Evolutionary conservation across 2,113 vertebrate species (phyloP), one percentile per base, ranked within the genome.

Genomic region (Amphilophus citrinellus): DNA sequence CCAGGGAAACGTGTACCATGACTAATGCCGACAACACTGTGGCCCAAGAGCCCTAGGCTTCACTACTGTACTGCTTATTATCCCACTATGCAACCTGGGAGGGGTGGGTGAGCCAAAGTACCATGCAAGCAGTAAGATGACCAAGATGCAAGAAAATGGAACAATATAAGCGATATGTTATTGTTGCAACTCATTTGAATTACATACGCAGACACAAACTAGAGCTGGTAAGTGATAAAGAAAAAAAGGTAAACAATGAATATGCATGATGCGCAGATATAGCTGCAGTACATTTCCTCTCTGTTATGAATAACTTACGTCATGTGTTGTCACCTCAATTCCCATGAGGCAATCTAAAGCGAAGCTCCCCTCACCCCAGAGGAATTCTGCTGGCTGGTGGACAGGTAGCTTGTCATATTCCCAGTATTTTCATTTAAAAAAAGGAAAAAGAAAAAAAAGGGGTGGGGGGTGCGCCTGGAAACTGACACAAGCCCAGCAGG

Each of bases 401-500:
- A 94, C 93, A 95, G 94, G 94, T 95, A 93, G 94, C 93, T 91
- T 95, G 94, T 95, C 95, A 94, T 93, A 94, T 93, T 92, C 82
- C 84, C 86, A 89, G 89, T 87, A 92, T 92, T 85, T 83, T 88
- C 66, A 60, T 85, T 76, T 85, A 93, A 89, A 87, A 89, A 93
- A 90, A 87, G 83, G 53, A 73, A 47, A 84, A 84, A 79, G 85
- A 79, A 79, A 86, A 88, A 79, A 32, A 35, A 20, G 17, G 17
- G 24, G 15, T 61, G 59, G 91, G 86, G 59, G 85, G 79, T 85
- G 77, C 86, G 92, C 94, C 85, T 88, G 87, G 87, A 94, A 92
- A 93, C 86, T 93, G 95, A 95, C 95, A 95, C 88, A 81, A 93
- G 90, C 95, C 93, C 96, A 95, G 95, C 95, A 95, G 94, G 95